These are phyloP conservation scores for Coregonus sp. DNA, from an alignment of 2,797 vertebrate genomes.

Conservation along the genomic window DNA sequence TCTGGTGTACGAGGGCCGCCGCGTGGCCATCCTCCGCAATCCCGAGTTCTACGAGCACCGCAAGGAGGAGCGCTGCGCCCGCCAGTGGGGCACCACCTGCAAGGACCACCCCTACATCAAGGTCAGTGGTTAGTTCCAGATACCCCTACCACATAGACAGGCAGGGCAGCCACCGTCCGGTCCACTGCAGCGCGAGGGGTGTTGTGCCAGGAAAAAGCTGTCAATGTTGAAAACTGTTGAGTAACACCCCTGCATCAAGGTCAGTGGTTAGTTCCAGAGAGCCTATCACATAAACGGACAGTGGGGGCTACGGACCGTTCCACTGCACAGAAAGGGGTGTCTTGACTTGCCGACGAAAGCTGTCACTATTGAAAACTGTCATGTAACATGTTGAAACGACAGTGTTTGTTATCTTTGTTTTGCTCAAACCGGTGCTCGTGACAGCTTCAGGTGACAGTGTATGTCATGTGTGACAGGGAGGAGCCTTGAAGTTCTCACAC, in stretches of 20 bases:
- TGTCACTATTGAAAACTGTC: background rate
- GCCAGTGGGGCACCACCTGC: conserved; percentile 96
- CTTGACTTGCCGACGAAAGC: background rate
- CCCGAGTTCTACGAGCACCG: conserved; percentile 88
- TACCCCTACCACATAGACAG: background rate
- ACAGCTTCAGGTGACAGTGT: background rate
- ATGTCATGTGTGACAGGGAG: background rate
- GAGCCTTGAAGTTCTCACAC: background rate
- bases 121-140: conserved; percentile 65
- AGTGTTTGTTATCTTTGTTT: background rate
- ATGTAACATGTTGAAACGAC: background rate
- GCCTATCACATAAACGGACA: background rate
- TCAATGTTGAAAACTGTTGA: too few relatives aligned
- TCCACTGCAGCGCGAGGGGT: too few relatives aligned
- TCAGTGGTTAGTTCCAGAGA: background rate
- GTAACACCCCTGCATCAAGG: background rate
- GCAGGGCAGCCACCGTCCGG: background rate
- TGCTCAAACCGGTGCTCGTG: background rate
- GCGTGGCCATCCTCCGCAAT: conserved; percentile 94
- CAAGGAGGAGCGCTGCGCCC: conserved; percentile 92
- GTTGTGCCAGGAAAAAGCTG: too few relatives aligned
- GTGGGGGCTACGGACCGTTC: background rate
- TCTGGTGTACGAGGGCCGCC: conserved; percentile 82
- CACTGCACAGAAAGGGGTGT: background rate
- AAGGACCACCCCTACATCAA: conserved; percentile 98